A percentile compares a stretch with the other conserved stretches of the same genome.
Evolutionary conservation across 2,888 invertebrate species (phyloP).

Genomic region (Psylliodes chrysocephalus): DNA sequence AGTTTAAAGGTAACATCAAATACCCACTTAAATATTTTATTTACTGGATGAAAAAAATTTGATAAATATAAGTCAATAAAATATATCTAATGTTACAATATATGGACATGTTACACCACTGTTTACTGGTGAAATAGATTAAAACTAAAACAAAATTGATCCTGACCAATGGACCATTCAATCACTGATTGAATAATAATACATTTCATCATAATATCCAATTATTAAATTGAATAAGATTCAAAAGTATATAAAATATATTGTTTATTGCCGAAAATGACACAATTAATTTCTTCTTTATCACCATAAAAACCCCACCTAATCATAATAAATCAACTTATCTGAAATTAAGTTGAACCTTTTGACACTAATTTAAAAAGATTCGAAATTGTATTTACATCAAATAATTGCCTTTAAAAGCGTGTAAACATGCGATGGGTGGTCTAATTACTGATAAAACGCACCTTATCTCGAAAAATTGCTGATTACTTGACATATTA

Average conservation of each 20-base stretch:
- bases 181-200: not conserved
- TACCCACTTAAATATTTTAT: no score
- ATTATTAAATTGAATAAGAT: constrained; percentile 11
- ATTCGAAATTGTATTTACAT: constrained; percentile 56
- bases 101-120: not conserved
- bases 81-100: not conserved
- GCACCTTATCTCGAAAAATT: constrained; percentile 37
- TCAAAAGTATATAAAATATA: constrained; percentile 40
- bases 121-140: not conserved
- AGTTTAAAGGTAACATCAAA: not conserved
- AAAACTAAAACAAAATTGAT: not conserved
- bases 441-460: constrained; percentile 51
- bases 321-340: constrained; percentile 53
- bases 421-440: constrained; percentile 51
- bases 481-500: constrained; percentile 38
- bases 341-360: constrained; percentile 57
- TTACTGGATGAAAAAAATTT: not conserved
- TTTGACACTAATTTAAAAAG: constrained; percentile 54
- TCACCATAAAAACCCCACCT: constrained; percentile 46
- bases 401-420: constrained; percentile 50
- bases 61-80: not conserved
- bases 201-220: constrained; percentile 1
- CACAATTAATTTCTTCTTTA: constrained; percentile 52
- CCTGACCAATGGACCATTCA: not conserved
- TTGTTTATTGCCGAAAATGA: constrained; percentile 50